These are phyloP conservation scores for Riparia riparia DNA, from an alignment of 2,113 vertebrate species.

Conservation along the genomic window DNA sequence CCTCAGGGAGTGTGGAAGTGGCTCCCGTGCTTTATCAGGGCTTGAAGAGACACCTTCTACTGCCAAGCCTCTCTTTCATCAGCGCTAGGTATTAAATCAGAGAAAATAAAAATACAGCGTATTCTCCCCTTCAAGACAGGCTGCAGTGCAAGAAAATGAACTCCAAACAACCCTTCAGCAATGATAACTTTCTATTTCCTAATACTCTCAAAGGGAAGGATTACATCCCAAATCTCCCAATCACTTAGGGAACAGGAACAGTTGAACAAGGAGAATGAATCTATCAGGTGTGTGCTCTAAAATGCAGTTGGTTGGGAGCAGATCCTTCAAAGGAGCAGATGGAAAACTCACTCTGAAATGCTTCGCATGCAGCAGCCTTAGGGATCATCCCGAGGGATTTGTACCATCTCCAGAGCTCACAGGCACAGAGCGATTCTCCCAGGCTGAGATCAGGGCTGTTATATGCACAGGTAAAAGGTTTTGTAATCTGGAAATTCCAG, in stretches of 20 bases:
- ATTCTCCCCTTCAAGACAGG: background rate
- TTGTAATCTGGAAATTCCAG: background rate
- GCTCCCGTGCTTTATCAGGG: background rate
- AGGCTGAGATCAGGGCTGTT: background rate
- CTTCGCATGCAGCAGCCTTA: background rate
- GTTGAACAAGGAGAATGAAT: background rate
- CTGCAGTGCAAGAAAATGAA: background rate
- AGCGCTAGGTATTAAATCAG: background rate
- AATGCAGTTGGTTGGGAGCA: background rate
- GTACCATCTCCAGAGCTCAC: background rate
- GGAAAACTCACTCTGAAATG: background rate
- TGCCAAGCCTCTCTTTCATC: background rate
- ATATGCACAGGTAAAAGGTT: background rate
- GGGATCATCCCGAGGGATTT: background rate
- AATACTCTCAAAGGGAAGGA: background rate
- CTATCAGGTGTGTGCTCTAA: background rate
- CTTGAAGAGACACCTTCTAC: background rate
- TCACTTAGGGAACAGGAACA: background rate
- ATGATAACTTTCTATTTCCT: background rate
- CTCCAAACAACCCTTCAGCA: background rate
- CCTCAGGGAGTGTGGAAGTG: background rate
- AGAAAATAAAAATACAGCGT: background rate
- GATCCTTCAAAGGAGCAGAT: background rate
- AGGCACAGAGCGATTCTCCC: background rate
- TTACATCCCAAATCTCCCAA: background rate